Percentiles rank a stretch among this genome's conserved stretches.
Evolutionary conservation across 2,888 invertebrate species (phyloP).

Genomic region (Parascotia fuliginaria): DNA sequence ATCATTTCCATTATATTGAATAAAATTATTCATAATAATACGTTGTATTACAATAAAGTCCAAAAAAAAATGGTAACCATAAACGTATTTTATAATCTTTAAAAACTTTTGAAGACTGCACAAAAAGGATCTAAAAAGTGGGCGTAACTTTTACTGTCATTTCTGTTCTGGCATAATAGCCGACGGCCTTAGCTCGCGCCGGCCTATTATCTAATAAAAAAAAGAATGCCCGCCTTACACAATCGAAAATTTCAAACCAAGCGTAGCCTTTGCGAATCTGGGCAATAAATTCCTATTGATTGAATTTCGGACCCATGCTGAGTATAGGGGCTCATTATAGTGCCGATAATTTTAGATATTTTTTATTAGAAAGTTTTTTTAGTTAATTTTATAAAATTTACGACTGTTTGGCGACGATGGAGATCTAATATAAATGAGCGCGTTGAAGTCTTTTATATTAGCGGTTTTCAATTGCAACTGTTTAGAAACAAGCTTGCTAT

Average conservation of each 20-base stretch:
- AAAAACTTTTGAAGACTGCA: constrained; percentile 76
- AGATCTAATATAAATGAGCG: constrained; percentile 15
- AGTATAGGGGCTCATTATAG: constrained; percentile 84
- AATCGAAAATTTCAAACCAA: constrained; percentile 71
- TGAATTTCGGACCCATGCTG: constrained; percentile 84
- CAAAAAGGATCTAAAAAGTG: constrained; percentile 81
- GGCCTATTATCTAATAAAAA: constrained; percentile 71
- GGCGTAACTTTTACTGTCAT: constrained; percentile 83
- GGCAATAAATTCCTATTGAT: constrained; percentile 84
- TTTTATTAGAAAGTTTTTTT: constrained; percentile 52
- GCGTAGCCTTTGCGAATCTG: constrained; percentile 81
- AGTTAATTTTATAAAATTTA: constrained; percentile 37
- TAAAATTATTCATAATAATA: constrained; percentile 20
- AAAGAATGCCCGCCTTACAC: constrained; percentile 56
- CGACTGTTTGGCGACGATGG: constrained; percentile 26
- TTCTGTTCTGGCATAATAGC: constrained; percentile 73
- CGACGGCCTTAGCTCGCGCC: constrained; percentile 71
- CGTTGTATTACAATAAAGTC: constrained; percentile 15
- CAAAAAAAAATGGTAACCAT: constrained; percentile 50
- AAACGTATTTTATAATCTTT: constrained; percentile 78
- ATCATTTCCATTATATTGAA: background rate
- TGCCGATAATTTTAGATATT: constrained; percentile 65
- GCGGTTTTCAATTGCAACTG: constrained; percentile 7
- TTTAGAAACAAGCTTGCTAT: background rate
- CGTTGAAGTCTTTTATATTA: constrained; percentile 52